phyloP scores from a whole-genome alignment of 2,797 vertebrate genomes.

The Clarias platycephalus region DNA sequence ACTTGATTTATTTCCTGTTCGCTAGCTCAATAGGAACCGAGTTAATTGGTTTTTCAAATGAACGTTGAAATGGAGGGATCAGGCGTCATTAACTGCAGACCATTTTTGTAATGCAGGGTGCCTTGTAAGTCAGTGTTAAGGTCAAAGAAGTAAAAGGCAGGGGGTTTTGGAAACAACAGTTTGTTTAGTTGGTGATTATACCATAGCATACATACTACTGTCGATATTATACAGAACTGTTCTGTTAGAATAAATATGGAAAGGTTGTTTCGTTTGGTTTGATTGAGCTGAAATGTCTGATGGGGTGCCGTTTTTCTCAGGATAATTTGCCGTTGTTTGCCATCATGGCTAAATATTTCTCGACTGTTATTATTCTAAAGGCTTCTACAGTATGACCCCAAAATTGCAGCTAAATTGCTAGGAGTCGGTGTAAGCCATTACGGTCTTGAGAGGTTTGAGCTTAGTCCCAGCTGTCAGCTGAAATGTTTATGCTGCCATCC shows the following conservation, averaged over 20 bases:
- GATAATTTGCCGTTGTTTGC: not conserved
- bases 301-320: not conserved
- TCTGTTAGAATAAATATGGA: not conserved
- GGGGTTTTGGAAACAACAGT: constrained; percentile 54
- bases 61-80: constrained; percentile 84
- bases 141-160: constrained; percentile 67
- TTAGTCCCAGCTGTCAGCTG: not conserved
- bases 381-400: not conserved
- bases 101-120: constrained; percentile 70
- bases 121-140: constrained; percentile 73
- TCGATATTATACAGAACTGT: not conserved
- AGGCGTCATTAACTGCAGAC: constrained; percentile 81
- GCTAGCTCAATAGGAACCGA: constrained; percentile 80
- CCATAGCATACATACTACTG: not conserved
- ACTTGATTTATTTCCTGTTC: constrained; percentile 92
- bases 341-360: not conserved
- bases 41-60: constrained; percentile 93
- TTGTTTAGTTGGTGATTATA: constrained; percentile 23
- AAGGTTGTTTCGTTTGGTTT: not conserved
- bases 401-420: not conserved
- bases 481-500: constrained; percentile 5
- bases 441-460: not conserved
- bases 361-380: not conserved
- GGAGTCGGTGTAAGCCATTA: not conserved
- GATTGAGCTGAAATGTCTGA: not conserved